phyloP scores from a whole-genome alignment of 2,113 vertebrate species.

The Pungitius pungitius region DNA sequence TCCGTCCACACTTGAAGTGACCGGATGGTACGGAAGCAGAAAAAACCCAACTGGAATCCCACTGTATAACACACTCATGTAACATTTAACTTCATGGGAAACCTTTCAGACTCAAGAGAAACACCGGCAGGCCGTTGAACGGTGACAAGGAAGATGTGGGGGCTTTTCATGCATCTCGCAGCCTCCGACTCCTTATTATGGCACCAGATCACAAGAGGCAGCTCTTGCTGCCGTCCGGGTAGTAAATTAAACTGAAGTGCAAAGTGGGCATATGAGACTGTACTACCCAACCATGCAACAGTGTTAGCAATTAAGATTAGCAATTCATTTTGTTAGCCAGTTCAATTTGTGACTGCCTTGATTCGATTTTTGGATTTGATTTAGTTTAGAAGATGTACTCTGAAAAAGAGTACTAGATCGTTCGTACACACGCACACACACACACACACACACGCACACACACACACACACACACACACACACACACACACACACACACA shows the following conservation, averaged over 20 bases:
- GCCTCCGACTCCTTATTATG: slow-evolving; percentile 18
- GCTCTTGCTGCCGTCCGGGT: slow-evolving; percentile 8
- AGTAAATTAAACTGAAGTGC: slow-evolving; percentile 4
- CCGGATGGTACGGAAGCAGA: not conserved
- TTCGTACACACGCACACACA: no score
- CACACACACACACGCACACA: not conserved
- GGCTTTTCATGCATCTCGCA: not conserved
- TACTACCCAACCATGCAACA: not conserved
- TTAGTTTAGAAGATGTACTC: not conserved
- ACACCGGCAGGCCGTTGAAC: not conserved
- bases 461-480: not conserved
- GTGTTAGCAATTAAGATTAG: not conserved
- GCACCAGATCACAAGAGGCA: slow-evolving; percentile 10
- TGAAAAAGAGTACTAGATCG: not conserved
- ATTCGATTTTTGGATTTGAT: no score
- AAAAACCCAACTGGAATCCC: not conserved
- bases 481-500: not conserved
- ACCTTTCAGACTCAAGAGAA: slow-evolving; percentile 12
- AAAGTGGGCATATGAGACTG: not conserved
- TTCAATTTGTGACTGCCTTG: not conserved
- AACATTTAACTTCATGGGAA: slow-evolving; percentile 25
- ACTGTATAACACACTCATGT: not conserved
- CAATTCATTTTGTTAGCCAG: not conserved
- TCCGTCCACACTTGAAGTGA: slow-evolving; percentile 3
- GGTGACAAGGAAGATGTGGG: slow-evolving; percentile 1